These are phyloP conservation scores for Lordiphosa collinella DNA, from an alignment of 1,140 invertebrate species.

Conservation along the genomic window DNA sequence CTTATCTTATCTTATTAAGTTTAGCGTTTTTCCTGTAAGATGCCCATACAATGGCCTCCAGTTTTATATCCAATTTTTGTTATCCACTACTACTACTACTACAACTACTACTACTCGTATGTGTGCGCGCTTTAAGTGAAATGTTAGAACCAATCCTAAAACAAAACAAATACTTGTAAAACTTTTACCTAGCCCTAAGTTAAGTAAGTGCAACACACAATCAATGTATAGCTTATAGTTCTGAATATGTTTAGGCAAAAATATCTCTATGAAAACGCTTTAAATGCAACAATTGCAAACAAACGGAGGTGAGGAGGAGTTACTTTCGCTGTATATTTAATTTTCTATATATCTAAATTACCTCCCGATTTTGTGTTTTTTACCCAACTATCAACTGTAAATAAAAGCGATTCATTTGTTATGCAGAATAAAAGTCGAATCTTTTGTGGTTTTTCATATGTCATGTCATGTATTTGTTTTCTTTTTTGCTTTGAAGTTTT, in stretches of 20 bases:
- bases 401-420: conserved; percentile 65
- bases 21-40: conserved; percentile 31
- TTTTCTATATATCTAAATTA: conserved; percentile 23
- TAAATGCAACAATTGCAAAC: conserved; percentile 69
- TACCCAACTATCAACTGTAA: conserved; percentile 51
- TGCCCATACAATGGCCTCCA: conserved; percentile 15
- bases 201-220: conserved; percentile 55
- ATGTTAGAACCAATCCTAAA: conserved; percentile 32
- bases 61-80: conserved; percentile 39
- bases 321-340: conserved; percentile 29
- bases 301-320: conserved; percentile 1
- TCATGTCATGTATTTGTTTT: conserved; percentile 61
- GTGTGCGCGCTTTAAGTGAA: conserved; percentile 52
- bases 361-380: conserved; percentile 16
- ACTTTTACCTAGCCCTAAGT: conserved; percentile 54
- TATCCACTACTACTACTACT: neutral
- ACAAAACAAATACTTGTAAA: conserved; percentile 33
- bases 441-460: conserved; percentile 25
- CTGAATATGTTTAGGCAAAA: conserved; percentile 15
- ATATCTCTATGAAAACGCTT: conserved; percentile 55
- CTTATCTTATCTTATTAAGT: conserved; percentile 16
- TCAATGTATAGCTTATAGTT: conserved; percentile 54
- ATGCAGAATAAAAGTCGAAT: conserved; percentile 29
- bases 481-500: conserved; percentile 46
- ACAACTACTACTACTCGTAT: conserved; percentile 1